Evolutionary conservation across 2,888 invertebrate species (phyloP), one percentile per base, ranked within the genome.

Genomic region (Xylophagus ater): DNA sequence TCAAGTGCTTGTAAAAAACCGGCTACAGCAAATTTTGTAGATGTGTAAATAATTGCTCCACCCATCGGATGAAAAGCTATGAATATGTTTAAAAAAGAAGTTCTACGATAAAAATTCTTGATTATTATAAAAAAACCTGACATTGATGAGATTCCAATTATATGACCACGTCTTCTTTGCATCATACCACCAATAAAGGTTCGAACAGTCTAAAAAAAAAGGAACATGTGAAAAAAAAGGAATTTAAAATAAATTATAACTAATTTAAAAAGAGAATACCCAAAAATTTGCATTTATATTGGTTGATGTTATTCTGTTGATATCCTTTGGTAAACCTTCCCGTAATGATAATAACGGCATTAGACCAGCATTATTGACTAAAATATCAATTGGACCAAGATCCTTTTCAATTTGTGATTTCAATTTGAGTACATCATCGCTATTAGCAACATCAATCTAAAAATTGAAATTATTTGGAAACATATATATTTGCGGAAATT

Each of bases 361-460:
- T 4, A 59, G 49, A 2, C 67, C 68, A 2, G 68, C 68, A 51
- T 68, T 68, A 47, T 68, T 68, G 2, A 68, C 55, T 35, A 68
- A 45, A 37, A 68, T 62, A 34, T 68, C 68, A 12, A 68, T 65
- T 0, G 60, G 58, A 3, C 65, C 66, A 46, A 65, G 40, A 36
- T 64, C 60, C 32, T 57, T 56, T 42, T 59, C 60, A 19, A 66
- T 55, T 43, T 58, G 55, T 25, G 53, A 48, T 13, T 59, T 59
- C 53, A 66, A 51, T 25, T 59, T 35, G 43, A 58, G 54, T 17
- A 65, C 44, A 46, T 59, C 58, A 10, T 60, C 54, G n/a, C 58
- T 58, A 37, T 61, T 59, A 19, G 63, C 57, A n/a, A 66, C 62
- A 50, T 65, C 64, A 35, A 60, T 56, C 61, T 63, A 38, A 14